Conservation (phyloP, 2,797 vertebrate species). For the Alectoris magna region DNA sequence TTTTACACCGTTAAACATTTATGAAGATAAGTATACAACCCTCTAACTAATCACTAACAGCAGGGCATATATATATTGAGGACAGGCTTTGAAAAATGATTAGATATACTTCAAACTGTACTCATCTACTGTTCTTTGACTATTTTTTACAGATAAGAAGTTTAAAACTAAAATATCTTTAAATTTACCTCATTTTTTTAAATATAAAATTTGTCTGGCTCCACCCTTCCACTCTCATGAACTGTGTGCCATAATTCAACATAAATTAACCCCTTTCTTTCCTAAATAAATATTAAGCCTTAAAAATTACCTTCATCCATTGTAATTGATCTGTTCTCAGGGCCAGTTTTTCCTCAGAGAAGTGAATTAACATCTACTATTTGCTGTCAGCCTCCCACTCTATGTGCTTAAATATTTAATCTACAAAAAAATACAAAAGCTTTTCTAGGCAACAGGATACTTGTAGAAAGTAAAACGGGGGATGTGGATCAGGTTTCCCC, state of each 20-base stretch:
- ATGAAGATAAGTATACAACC: not conserved
- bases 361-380: conserved; percentile 39
- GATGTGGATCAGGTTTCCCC: conserved; percentile 4
- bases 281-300: not conserved
- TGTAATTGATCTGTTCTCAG: conserved; percentile 37
- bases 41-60: not conserved
- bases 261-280: conserved; percentile 10
- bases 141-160: not conserved
- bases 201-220: conserved; percentile 19
- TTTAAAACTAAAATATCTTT: not conserved
- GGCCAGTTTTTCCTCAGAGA: conserved; percentile 44
- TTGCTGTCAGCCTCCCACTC: conserved; percentile 3
- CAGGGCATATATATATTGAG: not conserved
- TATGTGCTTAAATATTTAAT: conserved; percentile 49
- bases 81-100: conserved; percentile 3
- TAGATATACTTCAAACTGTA: not conserved
- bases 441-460: conserved; percentile 32
- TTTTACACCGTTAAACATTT: not conserved
- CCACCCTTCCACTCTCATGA: conserved; percentile 28
- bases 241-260: not conserved
- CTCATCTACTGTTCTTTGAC: not conserved
- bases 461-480: not conserved
- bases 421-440: conserved; percentile 67
- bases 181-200: conserved; percentile 8
- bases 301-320: conserved; percentile 78